phyloP scores from a whole-genome alignment of 2,113 vertebrate genomes.

The Galbula dea region DNA sequence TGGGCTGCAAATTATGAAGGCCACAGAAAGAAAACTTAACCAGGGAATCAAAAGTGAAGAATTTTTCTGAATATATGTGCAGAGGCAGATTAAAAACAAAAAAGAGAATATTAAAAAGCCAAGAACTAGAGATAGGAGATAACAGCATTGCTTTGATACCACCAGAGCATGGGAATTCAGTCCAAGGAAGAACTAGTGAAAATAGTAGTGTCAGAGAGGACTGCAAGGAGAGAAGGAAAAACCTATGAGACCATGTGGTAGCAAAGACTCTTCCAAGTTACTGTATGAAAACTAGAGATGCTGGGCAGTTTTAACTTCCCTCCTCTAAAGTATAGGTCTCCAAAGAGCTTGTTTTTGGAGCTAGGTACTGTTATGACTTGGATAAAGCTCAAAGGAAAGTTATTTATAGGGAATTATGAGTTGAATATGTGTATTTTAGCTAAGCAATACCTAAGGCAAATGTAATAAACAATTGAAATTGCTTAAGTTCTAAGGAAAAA shows the following conservation, averaged over 20 bases:
- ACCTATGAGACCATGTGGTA: not conserved
- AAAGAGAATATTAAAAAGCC: not conserved
- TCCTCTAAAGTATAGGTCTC: not conserved
- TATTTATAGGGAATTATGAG: not conserved
- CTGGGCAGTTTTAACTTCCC: not conserved
- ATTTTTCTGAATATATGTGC: not conserved
- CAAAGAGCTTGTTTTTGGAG: not conserved
- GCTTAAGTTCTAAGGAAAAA: not conserved
- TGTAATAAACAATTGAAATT: conserved; percentile 3
- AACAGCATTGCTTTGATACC: not conserved
- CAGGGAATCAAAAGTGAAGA: not conserved
- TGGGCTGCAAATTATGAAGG: not conserved
- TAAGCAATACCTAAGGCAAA: conserved; percentile 16
- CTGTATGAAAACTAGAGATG: not conserved
- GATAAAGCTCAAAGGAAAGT: conserved; percentile 20
- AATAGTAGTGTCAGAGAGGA: not conserved
- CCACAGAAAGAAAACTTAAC: not conserved
- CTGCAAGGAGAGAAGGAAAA: not conserved
- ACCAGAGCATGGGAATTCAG: not conserved
- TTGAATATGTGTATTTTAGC: not conserved
- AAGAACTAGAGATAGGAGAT: not conserved
- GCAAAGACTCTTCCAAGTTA: not conserved
- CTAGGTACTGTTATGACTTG: not conserved
- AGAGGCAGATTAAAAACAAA: not conserved
- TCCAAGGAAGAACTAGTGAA: not conserved